Percentiles rank a stretch among this genome's conserved stretches.
Evolutionary conservation across 2,888 invertebrate species (phyloP).

Genomic region (Rhodophaea formosa): DNA sequence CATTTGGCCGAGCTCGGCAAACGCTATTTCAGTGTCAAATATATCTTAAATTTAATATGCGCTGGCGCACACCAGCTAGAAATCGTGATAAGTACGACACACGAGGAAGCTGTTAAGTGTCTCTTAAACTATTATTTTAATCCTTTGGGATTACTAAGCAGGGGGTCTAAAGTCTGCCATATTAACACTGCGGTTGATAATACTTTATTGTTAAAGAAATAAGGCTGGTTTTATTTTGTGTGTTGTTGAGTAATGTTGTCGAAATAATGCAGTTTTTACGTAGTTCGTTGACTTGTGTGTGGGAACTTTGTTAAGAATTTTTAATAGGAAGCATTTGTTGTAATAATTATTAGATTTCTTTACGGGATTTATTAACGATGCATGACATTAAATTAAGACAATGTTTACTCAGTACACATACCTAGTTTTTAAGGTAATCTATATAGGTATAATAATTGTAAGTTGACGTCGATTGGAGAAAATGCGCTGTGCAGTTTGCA

Average conservation of each 20-base stretch:
- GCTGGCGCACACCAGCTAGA: not conserved
- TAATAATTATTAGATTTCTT: too few relatives aligned
- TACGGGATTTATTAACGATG: too few relatives aligned
- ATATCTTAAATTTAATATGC: constrained; percentile 11
- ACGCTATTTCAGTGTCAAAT: constrained; percentile 15
- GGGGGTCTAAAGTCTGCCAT: constrained; percentile 34
- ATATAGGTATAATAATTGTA: too few relatives aligned
- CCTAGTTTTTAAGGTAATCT: too few relatives aligned
- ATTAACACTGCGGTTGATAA: rapidly evolving
- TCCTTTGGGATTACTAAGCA: constrained; percentile 47
- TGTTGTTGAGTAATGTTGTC: not conserved
- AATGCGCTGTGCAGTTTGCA: too few relatives aligned
- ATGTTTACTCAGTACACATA: too few relatives aligned
- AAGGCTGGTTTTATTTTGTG: constrained; percentile 15
- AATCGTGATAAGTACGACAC: constrained; percentile 20
- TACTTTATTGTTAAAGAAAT: constrained; percentile 3
- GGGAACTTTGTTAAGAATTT: not conserved
- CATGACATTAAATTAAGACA: too few relatives aligned
- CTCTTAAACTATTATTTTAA: constrained; percentile 34
- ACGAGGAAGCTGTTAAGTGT: constrained; percentile 33
- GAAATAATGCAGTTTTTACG: constrained; percentile 13
- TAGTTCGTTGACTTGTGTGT: constrained; percentile 13
- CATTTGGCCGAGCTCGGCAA: not conserved
- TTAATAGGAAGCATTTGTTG: not conserved
- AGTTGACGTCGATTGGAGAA: too few relatives aligned